These are phyloP conservation scores for Heliconius eleuchia DNA, from an alignment of 1,140 invertebrate genomes.

Conservation along the genomic window DNA sequence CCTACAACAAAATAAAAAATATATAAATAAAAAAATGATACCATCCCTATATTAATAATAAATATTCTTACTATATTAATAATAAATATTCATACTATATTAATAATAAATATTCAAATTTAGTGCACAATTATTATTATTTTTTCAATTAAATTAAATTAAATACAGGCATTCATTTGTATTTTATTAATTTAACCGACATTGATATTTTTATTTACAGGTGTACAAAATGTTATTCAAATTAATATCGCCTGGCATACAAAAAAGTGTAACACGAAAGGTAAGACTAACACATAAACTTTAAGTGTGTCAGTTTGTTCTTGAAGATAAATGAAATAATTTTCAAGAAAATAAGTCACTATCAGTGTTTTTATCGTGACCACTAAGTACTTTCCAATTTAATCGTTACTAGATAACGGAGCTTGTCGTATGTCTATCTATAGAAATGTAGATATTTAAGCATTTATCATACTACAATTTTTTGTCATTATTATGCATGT, in stretches of 20 bases:
- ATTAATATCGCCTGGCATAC: neutral
- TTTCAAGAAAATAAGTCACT: conserved; percentile 17
- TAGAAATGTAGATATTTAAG: neutral
- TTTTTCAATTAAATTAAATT: too few species aligned
- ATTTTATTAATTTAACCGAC: too few species aligned
- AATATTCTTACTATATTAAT: too few species aligned
- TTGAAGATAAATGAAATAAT: conserved; percentile 18
- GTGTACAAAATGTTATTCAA: too few species aligned
- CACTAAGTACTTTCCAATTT: conserved; percentile 4
- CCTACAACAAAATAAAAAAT: conserved; percentile 48
- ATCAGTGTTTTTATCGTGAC: conserved; percentile 21
- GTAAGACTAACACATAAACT: neutral
- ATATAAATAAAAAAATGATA: neutral
- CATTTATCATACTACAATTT: conserved; percentile 4
- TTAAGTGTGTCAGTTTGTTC: conserved; percentile 17
- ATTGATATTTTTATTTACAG: too few species aligned
- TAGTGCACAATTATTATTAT: too few species aligned
- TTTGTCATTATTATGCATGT: conserved; percentile 4
- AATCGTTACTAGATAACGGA: conserved; percentile 23
- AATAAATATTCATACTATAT: too few species aligned
- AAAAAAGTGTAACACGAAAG: conserved; percentile 7
- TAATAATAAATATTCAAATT: too few species aligned
- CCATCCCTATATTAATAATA: neutral
- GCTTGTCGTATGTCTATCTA: conserved; percentile 15
- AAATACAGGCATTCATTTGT: too few species aligned